Conservation (phyloP, 2,113 vertebrate genomes). For the Stegastes partitus region DNA sequence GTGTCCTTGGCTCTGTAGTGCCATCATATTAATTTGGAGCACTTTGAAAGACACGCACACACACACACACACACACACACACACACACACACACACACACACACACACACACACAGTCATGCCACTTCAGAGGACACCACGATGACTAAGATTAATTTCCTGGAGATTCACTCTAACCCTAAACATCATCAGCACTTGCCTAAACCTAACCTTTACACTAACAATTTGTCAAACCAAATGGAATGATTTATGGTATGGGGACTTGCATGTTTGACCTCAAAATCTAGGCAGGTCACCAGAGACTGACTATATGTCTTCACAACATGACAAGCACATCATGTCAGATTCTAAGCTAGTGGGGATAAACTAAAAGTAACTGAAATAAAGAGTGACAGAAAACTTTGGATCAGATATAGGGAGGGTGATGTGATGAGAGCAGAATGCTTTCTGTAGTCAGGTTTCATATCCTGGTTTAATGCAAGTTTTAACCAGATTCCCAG, state of each 20-base stretch:
- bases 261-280: background rate
- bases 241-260: background rate
- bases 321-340: background rate
- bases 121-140: background rate
- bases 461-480: background rate
- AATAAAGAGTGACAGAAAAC: background rate
- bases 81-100: background rate
- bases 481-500: background rate
- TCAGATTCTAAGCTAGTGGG: background rate
- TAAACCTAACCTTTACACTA: no score
- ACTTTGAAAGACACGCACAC: conserved; percentile 33
- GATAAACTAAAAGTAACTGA: conserved; percentile 1
- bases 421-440: background rate
- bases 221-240: no score
- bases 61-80: conserved; percentile 4
- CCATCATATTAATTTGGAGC: conserved; percentile 49
- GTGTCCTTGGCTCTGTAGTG: conserved; percentile 59
- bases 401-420: background rate
- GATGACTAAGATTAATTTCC: background rate
- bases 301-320: background rate
- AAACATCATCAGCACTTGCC: no score
- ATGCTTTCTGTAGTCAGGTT: background rate
- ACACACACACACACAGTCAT: background rate
- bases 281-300: background rate
- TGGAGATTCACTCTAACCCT: background rate